phyloP scores from a whole-genome alignment of 2,113 vertebrate species.

The Mormyrus iriodes region DNA sequence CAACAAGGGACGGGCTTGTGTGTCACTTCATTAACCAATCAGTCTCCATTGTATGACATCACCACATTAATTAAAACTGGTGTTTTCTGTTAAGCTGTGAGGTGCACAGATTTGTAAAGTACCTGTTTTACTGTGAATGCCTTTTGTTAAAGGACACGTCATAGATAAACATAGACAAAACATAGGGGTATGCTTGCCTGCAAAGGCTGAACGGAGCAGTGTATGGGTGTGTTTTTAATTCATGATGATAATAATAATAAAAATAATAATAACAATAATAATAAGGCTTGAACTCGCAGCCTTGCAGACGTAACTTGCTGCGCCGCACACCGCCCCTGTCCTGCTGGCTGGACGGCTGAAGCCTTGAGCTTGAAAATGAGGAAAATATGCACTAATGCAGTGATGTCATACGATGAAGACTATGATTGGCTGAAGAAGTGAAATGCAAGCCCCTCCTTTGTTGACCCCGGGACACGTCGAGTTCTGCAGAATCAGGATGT shows the following conservation, averaged over 20 bases:
- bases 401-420: neutral
- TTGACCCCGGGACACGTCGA: neutral
- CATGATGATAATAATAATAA: too few relatives aligned
- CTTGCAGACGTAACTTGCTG: too few relatives aligned
- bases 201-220: too few relatives aligned
- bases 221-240: too few relatives aligned
- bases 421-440: neutral
- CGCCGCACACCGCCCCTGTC: too few relatives aligned
- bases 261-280: too few relatives aligned
- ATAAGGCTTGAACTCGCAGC: too few relatives aligned
- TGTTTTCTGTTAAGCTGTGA: neutral
- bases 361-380: too few relatives aligned
- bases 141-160: neutral
- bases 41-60: neutral
- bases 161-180: too few relatives aligned
- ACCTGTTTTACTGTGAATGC: neutral
- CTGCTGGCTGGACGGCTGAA: too few relatives aligned
- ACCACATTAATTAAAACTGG: neutral
- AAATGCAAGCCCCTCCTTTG: neutral
- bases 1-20: neutral
- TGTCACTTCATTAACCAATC: neutral
- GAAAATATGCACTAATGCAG: too few relatives aligned
- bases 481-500: neutral
- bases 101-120: neutral
- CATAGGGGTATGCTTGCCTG: too few relatives aligned